A percentile compares a stretch with the other conserved stretches of the same genome.
These are phyloP conservation scores for Pteromalus puparum DNA, from an alignment of 1,140 invertebrate species.

Conservation along the genomic window DNA sequence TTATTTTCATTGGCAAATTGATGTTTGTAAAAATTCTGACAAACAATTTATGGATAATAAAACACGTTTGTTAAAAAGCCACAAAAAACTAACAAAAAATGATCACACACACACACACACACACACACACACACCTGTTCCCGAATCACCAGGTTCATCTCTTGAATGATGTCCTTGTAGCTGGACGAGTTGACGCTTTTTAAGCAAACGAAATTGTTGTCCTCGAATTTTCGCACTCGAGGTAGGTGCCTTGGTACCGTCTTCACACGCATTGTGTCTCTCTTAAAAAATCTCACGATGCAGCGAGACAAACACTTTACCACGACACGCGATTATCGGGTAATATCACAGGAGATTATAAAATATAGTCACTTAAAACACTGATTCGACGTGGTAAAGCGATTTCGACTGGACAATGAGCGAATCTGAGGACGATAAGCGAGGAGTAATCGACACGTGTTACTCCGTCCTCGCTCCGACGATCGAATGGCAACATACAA, in stretches of 20 bases:
- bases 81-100: background rate
- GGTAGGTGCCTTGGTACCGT: constrained; percentile 58
- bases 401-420: background rate
- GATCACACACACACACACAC: too few relatives aligned
- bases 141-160: constrained; percentile 13
- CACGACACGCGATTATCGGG: background rate
- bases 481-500: constrained; percentile 28
- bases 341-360: too few relatives aligned
- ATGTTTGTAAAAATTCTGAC: too few relatives aligned
- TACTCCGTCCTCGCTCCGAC: constrained; percentile 12
- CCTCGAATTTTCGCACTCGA: background rate
- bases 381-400: background rate
- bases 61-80: background rate
- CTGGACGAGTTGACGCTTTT: constrained; percentile 38
- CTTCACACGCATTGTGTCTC: constrained; percentile 63
- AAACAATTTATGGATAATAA: background rate
- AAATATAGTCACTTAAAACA: background rate
- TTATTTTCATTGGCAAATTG: background rate
- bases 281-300: background rate
- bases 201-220: background rate
- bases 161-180: constrained; percentile 40
- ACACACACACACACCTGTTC: constrained; percentile 42
- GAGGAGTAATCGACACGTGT: background rate
- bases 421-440: background rate
- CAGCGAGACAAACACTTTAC: background rate